These are phyloP conservation scores for Galagoides demidoff DNA, from an alignment of 2,797 vertebrate genomes.

Conservation along the genomic window DNA sequence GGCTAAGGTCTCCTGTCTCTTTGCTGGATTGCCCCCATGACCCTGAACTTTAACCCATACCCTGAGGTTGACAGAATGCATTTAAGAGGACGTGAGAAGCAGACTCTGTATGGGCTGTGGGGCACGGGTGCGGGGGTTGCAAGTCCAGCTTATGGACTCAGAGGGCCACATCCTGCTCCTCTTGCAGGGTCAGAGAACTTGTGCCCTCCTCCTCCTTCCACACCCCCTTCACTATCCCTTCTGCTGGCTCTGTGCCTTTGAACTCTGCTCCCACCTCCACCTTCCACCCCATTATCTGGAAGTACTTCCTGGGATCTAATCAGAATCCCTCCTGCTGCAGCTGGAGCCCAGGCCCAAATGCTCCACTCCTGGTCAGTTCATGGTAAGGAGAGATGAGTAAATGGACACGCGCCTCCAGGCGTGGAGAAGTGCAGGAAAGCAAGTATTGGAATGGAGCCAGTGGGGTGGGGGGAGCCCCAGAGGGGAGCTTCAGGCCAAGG, in stretches of 20 bases:
- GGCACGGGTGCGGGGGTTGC: neutral
- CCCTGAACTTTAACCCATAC: neutral
- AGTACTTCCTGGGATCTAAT: slow-evolving; percentile 30
- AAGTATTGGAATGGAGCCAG: neutral
- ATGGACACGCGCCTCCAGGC: fast-evolving
- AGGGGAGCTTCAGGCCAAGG: slow-evolving; percentile 34
- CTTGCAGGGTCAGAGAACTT: neutral
- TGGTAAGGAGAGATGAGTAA: neutral
- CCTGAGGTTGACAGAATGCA: neutral
- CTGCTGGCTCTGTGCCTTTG: neutral
- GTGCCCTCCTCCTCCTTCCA: neutral
- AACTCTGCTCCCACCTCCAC: neutral
- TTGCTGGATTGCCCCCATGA: neutral
- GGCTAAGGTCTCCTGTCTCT: neutral
- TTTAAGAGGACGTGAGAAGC: neutral
- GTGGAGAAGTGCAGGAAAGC: slow-evolving; percentile 55
- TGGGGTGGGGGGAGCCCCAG: neutral
- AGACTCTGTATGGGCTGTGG: fast-evolving
- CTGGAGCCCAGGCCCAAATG: neutral
- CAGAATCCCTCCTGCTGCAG: neutral
- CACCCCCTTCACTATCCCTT: neutral
- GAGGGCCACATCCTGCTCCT: neutral
- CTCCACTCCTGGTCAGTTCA: neutral
- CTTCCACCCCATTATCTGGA: neutral
- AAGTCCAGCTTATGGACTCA: neutral